Evolutionary conservation across 1,140 invertebrate genomes (phyloP), one percentile per base, ranked within the genome.

Genomic region (Agrypnia vestita): DNA sequence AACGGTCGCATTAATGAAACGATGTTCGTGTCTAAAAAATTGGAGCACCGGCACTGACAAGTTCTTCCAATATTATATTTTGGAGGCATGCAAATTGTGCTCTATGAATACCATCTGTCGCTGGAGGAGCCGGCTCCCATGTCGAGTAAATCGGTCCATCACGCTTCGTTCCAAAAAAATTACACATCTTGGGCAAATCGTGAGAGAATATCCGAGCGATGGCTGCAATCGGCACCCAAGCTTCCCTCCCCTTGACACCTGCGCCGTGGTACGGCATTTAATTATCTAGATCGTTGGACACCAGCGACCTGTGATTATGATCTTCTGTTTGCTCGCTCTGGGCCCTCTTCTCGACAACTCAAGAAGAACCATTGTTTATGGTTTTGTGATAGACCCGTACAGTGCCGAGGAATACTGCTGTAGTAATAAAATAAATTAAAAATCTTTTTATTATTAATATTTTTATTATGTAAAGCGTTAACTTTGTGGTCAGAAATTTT

Each of bases 221-320:
- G 80, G 62, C 72, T 82, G 77, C 77, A 79, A 82, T 79, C 76
- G 79, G 55, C 80, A 76, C 67, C 62, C 44, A 78, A 69, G 71
- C 71, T 75, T 75, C 56, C 69, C 67, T 71, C 74, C 80, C 74
- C 61, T 62, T 75, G 76, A 82, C 80, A 82, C 80, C 76, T 82
- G 80, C 71, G 71, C 80, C 55, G 47, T 75, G 25, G n/a, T 75
- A 13, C 59, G 55, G 35, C 69, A 56, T 82, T 82, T 82, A 78
- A 82, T 82, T 79, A 82, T 79, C 76, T 82, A 79, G 76, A 82
- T 82, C 62, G 79, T 55, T 76, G 55, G 74, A 80, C 59, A 73
- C 71, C 59, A 59, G 69, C 76, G 47, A 53, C 51, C 21, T 51
- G 47, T 53, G 69, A 73, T 73, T 53, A 73, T 19, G 12, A 73